Evolutionary conservation across 2,797 vertebrate species (phyloP), one percentile per base, ranked within the genome.

Genomic region (Squalus acanthias): DNA sequence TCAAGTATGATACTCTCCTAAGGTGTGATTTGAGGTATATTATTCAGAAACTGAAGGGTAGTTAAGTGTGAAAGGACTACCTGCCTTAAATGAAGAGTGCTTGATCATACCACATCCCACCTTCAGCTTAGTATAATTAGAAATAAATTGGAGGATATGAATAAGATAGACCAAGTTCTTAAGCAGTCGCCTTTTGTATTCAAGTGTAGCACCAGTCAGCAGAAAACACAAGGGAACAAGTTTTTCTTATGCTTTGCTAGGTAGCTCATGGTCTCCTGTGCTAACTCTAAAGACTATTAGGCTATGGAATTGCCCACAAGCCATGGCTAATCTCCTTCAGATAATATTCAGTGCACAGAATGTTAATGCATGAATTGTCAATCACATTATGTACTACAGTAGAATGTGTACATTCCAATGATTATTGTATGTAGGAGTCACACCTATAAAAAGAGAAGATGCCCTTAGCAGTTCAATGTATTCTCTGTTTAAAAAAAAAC

Each of bases 91-190:
- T 93, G n/a, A 93, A 69, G 91, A 93, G 65, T 46, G 63, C 65
- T 93, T 93, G 91, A 93, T 93, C 65, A 93, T 46, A 69, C 33
- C 89, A 92, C 33, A 93, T n/a, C 91, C 91, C 65, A 67, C n/a
- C 63, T 93, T 93, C 65, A 93, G 91, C n/a, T 93, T 93, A 69
- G 65, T 67, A 46, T 67, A 69, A 93, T 93, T 93, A 46, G 63
- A 93, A 69, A 93, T 46, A 93, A 67, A 67, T 69, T 69, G n/a
- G 8, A 46, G 24, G 39, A 69, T 67, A 92, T 69, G n/a, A 93
- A 93, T 46, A 93, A 93, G n/a, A 69, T 69, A 69, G 91, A 46
- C 91, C 20, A 69, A 67, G n/a, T 53, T 69, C 63, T 69, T 93
- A 67, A 69, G 91, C 91, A 46, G 91, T 69, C 26, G n/a, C 39